Base-by-base conservation (phyloP, 2,797 vertebrate genomes). In the Artibeus jamaicensis region DNA sequence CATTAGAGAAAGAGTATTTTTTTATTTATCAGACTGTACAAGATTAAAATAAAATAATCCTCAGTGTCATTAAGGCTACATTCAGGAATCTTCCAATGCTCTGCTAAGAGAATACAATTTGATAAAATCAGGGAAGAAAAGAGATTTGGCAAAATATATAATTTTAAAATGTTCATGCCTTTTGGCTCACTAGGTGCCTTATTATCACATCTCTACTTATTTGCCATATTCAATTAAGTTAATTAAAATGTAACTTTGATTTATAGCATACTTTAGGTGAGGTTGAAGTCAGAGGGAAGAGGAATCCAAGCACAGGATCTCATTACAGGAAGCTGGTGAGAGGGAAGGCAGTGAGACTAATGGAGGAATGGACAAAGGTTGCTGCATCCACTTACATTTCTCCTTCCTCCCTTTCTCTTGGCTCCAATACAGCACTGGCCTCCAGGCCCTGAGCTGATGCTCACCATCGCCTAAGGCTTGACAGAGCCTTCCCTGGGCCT, bases 191-290 rank as follows among this genome's bases (percentile, higher is more conserved):
- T 53, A 9, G 24, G 7, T n/a, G 2, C 21, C 24, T 9, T 92
- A 42, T 84, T 39, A 71, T 85, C 42, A 7, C 5, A 57, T 78
- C 9, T 53, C 70, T 22, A 86, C 62, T 76, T 48, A 68, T 42
- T 94, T 46, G 48, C 11, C 5, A 68, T 68, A 29, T 82, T 67
- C 68, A 62, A 59, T 90, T 62, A 46, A 93, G 48, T 39, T 85
- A 91, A 82, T 83, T 83, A 86, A 89, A 84, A 65, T 44, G 9
- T 73, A 39, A 48, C 32, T 79, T 74, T 50, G 89, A 32, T 34
- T 55, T 21, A 68, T 18, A 62, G 42, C n/a, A 19, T 57, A 18
- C 21, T 55, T 71, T 53, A 34, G 62, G 14, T 22, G 59, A 93
- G 29, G 4, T 48, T 74, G 91, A 29, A 73, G 62, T 65, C 34